Evolutionary conservation across 2,797 vertebrate species (phyloP).

Genomic region (Acanthornis magna): DNA sequence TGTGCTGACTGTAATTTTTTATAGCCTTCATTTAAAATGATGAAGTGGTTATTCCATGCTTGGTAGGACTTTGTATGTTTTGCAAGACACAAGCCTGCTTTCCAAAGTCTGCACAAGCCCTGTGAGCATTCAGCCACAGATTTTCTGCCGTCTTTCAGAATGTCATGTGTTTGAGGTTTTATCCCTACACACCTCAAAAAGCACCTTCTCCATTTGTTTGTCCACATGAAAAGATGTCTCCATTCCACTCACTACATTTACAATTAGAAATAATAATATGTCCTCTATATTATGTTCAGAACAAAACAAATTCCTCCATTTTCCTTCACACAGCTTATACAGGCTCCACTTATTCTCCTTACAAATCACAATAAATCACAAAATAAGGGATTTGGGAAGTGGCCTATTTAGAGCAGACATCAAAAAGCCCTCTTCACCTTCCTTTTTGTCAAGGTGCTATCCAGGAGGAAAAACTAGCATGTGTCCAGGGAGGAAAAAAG

Average conservation of each 20-base stretch:
- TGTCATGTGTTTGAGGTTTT: background rate
- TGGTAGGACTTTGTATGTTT: slow-evolving; percentile 32
- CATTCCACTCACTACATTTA: background rate
- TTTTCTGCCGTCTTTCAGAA: background rate
- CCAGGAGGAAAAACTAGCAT: background rate
- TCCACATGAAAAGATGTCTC: background rate
- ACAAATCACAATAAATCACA: background rate
- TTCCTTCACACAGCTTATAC: background rate
- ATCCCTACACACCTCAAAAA: background rate
- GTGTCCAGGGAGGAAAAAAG: background rate
- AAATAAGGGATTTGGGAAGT: background rate
- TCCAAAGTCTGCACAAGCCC: background rate
- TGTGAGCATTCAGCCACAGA: background rate
- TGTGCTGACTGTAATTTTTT: slow-evolving; percentile 56
- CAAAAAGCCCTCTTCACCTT: background rate
- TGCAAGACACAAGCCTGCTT: background rate
- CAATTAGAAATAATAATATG: background rate
- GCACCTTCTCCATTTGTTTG: background rate
- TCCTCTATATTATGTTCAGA: background rate
- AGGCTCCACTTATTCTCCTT: background rate
- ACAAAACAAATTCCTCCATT: background rate
- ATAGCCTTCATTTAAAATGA: slow-evolving; percentile 59
- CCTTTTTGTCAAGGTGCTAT: background rate
- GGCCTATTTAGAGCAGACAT: background rate
- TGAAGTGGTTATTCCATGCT: slow-evolving; percentile 61